These are phyloP conservation scores for Tridacna crocea DNA, from an alignment of 2,888 invertebrate genomes.

Conservation along the genomic window DNA sequence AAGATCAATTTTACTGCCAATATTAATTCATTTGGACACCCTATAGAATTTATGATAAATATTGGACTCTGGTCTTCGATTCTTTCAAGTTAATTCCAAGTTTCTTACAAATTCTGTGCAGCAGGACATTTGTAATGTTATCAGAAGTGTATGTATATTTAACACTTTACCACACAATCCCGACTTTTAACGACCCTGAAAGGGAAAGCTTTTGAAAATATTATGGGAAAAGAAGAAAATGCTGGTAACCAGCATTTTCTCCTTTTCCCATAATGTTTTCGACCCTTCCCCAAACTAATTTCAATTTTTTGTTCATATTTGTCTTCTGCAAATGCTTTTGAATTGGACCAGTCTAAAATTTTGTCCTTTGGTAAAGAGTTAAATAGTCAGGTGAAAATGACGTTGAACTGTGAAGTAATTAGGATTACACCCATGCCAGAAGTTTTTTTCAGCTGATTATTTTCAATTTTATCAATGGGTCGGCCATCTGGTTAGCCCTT, in stretches of 20 bases:
- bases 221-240: neutral
- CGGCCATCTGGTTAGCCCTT: neutral
- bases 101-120: too few relatives aligned
- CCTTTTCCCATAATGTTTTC: neutral
- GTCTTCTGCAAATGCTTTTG: neutral
- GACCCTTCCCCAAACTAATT: neutral
- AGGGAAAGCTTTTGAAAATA: neutral
- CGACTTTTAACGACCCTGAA: neutral
- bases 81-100: too few relatives aligned
- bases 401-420: too few relatives aligned
- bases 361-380: neutral
- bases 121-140: too few relatives aligned
- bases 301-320: neutral
- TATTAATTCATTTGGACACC: neutral
- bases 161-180: neutral
- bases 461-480: too few relatives aligned
- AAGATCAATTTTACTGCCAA: neutral
- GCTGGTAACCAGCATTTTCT: slow-evolving; percentile 2
- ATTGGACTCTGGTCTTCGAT: too few relatives aligned
- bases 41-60: too few relatives aligned
- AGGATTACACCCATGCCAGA: too few relatives aligned
- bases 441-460: too few relatives aligned
- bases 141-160: too few relatives aligned
- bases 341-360: neutral
- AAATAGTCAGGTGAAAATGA: too few relatives aligned